Evolutionary conservation across 2,888 invertebrate species (phyloP), one percentile per base, ranked within the genome.

Genomic region (Synergus umbraculus): DNA sequence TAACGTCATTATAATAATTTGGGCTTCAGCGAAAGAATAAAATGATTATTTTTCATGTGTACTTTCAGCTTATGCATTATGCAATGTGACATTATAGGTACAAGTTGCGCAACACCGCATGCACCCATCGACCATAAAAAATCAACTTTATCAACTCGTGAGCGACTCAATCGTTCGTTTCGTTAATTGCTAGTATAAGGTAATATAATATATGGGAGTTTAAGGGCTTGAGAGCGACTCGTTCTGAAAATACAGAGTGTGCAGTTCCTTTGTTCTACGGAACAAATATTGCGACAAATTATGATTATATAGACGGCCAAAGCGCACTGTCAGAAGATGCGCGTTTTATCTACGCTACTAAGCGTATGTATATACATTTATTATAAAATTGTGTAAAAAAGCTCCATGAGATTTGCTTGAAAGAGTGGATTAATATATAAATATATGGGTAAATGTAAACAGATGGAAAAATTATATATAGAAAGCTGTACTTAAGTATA

Each of bases 91-190:
- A 81, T 22, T 22, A 22, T 54, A 83, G 44, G 67, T 80, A 78
- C 77, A 83, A 78, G 78, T 78, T 63, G 87, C 86, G 86, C 84
- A 88, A 89, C 87, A 88, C 83, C 81, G 83, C 90, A 90, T 90
- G 90, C 90, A 90, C 84, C 86, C 90, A 93, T 90, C 80, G 85
- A 86, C 83, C 81, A 77, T 78, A 64, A 46, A 79, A 76, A 44
- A 76, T 78, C 43, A 69, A 73, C 78, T 65, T 46, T 37, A 76
- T 78, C 43, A 69, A 73, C 78, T 65, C 54, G 80, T 49, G n/a
- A 63, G 66, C 44, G 73, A 41, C 54, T 58, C 69, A 46, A 44
- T 49, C 54, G 60, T 80, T 76, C 77, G 54, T 77, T 79, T 79
- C 78, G 78, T 79, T 22, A 22, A 22, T 22, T 78, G 76, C 49